phyloP scores from a whole-genome alignment of 2,797 vertebrate genomes.

The Micromesistius poutassou region DNA sequence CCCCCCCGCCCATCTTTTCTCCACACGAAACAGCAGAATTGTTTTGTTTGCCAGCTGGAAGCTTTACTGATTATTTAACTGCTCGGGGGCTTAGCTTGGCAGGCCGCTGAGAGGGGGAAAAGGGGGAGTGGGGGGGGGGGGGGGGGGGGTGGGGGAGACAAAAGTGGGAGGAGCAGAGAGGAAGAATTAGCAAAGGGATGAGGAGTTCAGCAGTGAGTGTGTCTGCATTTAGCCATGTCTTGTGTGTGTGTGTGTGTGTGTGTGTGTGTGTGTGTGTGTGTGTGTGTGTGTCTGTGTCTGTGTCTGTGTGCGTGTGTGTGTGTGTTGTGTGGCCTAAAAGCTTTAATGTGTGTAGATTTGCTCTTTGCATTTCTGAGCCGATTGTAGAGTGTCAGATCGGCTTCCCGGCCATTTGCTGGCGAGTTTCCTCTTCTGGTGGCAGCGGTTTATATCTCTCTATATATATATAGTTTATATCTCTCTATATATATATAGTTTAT shows the following conservation, averaged over 20 bases:
- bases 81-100: conserved; percentile 73
- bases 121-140: conserved; percentile 56
- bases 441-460: conserved; percentile 23
- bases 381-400: conserved; percentile 63
- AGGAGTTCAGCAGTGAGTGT: conserved; percentile 33
- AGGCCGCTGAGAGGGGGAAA: conserved; percentile 61
- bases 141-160: conserved; percentile 67
- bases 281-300: too few species aligned
- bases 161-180: conserved; percentile 64
- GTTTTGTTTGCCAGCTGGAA: conserved; percentile 74
- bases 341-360: conserved; percentile 64
- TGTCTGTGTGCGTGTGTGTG: conserved; percentile 19
- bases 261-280: conserved; percentile 18
- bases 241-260: neutral
- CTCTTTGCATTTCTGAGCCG: conserved; percentile 61
- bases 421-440: conserved; percentile 51
- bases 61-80: conserved; percentile 76
- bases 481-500: conserved; percentile 8
- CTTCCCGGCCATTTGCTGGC: conserved; percentile 61
- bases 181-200: conserved; percentile 66
- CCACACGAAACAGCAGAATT: conserved; percentile 40
- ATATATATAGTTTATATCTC: conserved; percentile 5
- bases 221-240: conserved; percentile 43
- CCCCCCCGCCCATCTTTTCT: conserved; percentile 49
- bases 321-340: conserved; percentile 54